Conservation (phyloP, 2,888 invertebrate genomes). For the Xylota sylvarum region DNA sequence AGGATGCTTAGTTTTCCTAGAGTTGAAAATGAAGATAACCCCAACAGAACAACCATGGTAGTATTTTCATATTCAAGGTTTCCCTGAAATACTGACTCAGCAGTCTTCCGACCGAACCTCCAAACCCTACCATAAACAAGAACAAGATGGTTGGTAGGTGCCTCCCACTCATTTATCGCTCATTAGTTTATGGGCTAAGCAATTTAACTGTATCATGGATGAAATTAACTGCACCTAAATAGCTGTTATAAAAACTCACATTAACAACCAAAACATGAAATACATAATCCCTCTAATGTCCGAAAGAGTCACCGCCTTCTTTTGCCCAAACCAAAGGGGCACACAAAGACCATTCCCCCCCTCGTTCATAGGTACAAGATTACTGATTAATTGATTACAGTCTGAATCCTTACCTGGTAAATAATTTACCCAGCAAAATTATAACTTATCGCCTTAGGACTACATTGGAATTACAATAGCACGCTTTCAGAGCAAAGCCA, state of each 20-base stretch:
- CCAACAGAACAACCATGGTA: too few species aligned
- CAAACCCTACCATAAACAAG: background rate
- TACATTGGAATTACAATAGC: slow-evolving; percentile 70
- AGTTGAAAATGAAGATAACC: too few species aligned
- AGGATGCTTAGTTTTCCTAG: too few species aligned
- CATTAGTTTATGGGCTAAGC: background rate
- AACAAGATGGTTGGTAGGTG: too few species aligned
- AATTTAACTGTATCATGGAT: slow-evolving; percentile 9
- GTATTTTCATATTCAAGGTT: too few species aligned
- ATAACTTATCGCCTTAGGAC: slow-evolving; percentile 64
- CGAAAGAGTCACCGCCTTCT: slow-evolving; percentile 33
- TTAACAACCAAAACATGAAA: slow-evolving; percentile 29
- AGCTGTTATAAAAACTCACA: slow-evolving; percentile 35
- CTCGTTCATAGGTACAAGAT: slow-evolving; percentile 38
- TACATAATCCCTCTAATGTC: slow-evolving; percentile 18
- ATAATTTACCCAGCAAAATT: slow-evolving; percentile 68
- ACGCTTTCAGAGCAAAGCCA: slow-evolving; percentile 45
- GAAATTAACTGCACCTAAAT: slow-evolving; percentile 19
- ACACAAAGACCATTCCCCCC: slow-evolving; percentile 11
- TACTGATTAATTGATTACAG: slow-evolving; percentile 73
- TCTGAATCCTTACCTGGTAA: slow-evolving; percentile 50
- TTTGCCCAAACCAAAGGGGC: slow-evolving; percentile 40
- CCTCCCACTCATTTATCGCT: background rate
- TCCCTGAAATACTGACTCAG: too few species aligned
- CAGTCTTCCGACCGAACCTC: too few species aligned